Conservation (phyloP, 2,888 invertebrate genomes). For the Cenopis cana region DNA sequence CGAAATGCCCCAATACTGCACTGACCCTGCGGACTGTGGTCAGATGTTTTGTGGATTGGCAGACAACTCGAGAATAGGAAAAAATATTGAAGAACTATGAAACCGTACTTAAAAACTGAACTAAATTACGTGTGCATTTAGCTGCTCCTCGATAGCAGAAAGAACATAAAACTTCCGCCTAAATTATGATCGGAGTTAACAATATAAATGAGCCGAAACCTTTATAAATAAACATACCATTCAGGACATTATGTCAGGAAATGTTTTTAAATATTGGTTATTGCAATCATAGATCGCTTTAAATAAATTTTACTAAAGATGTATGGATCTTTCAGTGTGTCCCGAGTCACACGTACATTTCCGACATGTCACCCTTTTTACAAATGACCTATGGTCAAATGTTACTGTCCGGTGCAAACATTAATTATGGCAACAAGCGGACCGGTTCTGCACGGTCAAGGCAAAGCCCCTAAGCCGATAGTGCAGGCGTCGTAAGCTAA, state of each 20-base stretch:
- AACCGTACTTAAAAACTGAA: not conserved
- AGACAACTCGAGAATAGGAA: not conserved
- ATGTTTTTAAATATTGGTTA: not conserved
- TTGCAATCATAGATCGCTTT: not conserved
- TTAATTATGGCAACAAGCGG: constrained; percentile 78
- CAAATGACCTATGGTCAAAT: constrained; percentile 71
- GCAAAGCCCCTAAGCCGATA: constrained; percentile 64
- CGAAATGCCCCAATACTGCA: constrained; percentile 54
- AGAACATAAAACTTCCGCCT: not conserved
- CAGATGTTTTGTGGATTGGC: not conserved
- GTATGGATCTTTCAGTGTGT: no score
- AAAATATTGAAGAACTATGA: not conserved
- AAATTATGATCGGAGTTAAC: not conserved
- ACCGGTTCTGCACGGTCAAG: constrained; percentile 74
- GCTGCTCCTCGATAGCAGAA: not conserved
- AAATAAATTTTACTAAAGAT: not conserved
- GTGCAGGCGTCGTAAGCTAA: constrained; percentile 73
- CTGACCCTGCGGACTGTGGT: constrained; percentile 10
- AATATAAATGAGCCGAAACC: not conserved
- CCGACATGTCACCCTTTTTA: constrained; percentile 58
- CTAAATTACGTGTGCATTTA: not conserved
- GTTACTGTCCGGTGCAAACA: constrained; percentile 74
- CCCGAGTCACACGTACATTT: constrained; percentile 1
- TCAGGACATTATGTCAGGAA: not conserved
- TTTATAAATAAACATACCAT: not conserved